These are phyloP conservation scores for Julus scanicus DNA, from an alignment of 2,888 invertebrate species.

Conservation along the genomic window DNA sequence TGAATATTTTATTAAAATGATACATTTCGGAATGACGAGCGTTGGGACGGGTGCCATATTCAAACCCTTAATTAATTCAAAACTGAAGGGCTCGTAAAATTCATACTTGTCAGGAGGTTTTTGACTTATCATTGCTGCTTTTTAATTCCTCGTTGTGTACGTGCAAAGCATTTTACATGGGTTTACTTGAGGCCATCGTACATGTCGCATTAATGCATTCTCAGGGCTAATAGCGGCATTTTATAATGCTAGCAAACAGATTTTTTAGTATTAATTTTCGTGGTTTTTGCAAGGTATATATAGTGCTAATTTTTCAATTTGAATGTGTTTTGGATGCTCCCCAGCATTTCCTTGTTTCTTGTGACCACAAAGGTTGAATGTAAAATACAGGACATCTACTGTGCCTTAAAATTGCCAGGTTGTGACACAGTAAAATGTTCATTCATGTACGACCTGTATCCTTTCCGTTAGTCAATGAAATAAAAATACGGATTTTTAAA, in stretches of 20 bases:
- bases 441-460: too few relatives aligned
- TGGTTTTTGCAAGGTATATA: background rate
- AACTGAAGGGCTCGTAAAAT: background rate
- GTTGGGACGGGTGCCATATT: background rate
- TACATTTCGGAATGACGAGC: background rate
- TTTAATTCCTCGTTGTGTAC: slow-evolving; percentile 29
- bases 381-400: too few relatives aligned
- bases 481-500: too few relatives aligned
- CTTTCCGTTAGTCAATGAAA: too few relatives aligned
- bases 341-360: background rate
- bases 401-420: too few relatives aligned
- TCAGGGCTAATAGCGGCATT: background rate
- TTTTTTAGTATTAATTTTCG: background rate
- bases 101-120: background rate
- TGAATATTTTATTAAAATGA: slow-evolving; percentile 21
- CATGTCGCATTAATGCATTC: background rate
- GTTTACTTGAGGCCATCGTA: background rate
- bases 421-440: too few relatives aligned
- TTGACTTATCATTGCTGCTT: slow-evolving; percentile 31
- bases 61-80: slow-evolving; percentile 35
- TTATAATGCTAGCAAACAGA: background rate
- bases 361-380: too few relatives aligned
- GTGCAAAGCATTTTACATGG: background rate
- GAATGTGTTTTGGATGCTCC: background rate
- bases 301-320: background rate